Percentiles rank a stretch among this genome's conserved stretches.
Evolutionary conservation across 2,113 vertebrate species (phyloP).

Genomic region (Cromileptes altivelis): DNA sequence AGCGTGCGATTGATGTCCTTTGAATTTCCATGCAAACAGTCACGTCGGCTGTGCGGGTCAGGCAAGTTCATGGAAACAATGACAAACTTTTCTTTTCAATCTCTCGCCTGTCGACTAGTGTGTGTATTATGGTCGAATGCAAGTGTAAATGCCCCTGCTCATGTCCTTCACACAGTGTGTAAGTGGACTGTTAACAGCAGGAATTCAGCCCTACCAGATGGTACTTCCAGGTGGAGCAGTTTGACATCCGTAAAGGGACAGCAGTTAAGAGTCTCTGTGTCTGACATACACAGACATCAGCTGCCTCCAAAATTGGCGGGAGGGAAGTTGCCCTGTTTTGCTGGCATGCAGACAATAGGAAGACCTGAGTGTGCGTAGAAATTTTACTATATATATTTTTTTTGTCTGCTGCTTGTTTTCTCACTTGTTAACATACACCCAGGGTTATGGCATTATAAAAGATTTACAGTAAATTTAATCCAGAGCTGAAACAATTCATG

Average conservation of each 20-base stretch:
- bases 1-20: background rate
- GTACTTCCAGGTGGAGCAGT: conserved; percentile 67
- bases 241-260: conserved; percentile 42
- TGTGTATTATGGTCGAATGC: background rate
- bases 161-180: conserved; percentile 50
- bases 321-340: background rate
- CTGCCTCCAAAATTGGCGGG: conserved; percentile 13
- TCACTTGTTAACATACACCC: no score
- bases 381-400: no score
- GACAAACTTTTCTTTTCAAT: background rate
- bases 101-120: background rate
- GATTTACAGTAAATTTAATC: no score
- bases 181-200: conserved; percentile 56
- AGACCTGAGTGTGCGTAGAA: background rate
- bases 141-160: conserved; percentile 5
- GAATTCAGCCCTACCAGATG: conserved; percentile 55
- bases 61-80: background rate
- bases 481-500: no score
- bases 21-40: background rate
- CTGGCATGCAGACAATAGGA: background rate
- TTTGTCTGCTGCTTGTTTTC: no score
- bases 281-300: conserved; percentile 33
- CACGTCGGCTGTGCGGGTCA: background rate
- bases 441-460: no score
- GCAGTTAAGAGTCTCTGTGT: conserved; percentile 47